Conservation (phyloP, 1,140 invertebrate genomes). For the Papilio xuthus region DNA sequence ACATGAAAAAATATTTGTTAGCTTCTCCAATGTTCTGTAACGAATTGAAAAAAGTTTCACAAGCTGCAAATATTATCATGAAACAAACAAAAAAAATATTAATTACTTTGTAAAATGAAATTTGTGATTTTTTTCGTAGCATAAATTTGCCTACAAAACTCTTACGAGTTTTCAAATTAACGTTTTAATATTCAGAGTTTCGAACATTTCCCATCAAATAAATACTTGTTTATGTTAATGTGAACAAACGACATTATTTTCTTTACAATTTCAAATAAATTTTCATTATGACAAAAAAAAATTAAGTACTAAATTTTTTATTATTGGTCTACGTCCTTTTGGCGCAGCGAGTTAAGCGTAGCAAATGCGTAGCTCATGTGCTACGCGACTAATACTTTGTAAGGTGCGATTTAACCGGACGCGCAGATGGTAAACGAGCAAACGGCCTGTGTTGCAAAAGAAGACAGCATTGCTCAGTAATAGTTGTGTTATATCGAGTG, state of each 20-base stretch:
- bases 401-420: too few species aligned
- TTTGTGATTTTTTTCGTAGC: slow-evolving; percentile 2
- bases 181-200: slow-evolving; percentile 4
- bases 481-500: too few species aligned
- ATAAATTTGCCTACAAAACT: neutral
- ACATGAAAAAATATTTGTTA: slow-evolving; percentile 1
- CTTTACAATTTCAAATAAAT: neutral
- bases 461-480: too few species aligned
- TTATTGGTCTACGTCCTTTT: neutral
- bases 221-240: neutral
- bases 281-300: neutral
- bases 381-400: neutral
- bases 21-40: neutral
- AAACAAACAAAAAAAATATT: slow-evolving; percentile 29
- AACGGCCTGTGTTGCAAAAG: too few species aligned
- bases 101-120: slow-evolving; percentile 13
- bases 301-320: neutral
- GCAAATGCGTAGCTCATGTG: neutral
- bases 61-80: neutral
- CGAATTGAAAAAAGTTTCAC: slow-evolving; percentile 15
- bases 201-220: neutral
- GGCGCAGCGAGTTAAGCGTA: neutral
- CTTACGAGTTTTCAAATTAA: slow-evolving; percentile 3
- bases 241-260: neutral
- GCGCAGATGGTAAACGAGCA: too few species aligned